A percentile compares a stretch with the other conserved stretches of the same genome.
Evolutionary conservation across 2,888 invertebrate species (phyloP).

Genomic region (Acleris cristana): DNA sequence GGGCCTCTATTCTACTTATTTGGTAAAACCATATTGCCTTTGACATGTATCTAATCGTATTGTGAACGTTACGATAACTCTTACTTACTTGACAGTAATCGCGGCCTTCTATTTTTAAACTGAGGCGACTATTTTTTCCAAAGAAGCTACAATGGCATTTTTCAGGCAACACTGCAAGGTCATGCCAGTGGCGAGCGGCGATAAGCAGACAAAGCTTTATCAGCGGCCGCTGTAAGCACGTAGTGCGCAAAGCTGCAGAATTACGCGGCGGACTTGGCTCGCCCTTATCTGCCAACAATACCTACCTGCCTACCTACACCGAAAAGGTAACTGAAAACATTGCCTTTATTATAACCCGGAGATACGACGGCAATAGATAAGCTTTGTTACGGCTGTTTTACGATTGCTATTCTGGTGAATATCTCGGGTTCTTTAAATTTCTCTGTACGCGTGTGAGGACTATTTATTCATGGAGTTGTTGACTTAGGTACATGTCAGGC

Average conservation of each 20-base stretch:
- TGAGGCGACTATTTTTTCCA: too few species aligned
- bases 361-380: conserved; percentile 29
- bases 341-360: conserved; percentile 29
- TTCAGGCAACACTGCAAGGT: conserved; percentile 25
- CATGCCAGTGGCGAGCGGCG: conserved; percentile 29
- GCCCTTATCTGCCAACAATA: conserved; percentile 31
- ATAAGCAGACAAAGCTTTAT: conserved; percentile 29
- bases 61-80: too few species aligned
- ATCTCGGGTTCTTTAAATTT: conserved; percentile 25
- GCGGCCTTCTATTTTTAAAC: too few species aligned
- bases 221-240: conserved; percentile 20
- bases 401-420: conserved; percentile 16
- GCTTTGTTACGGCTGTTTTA: conserved; percentile 23
- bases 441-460: conserved; percentile 7
- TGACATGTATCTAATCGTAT: too few species aligned
- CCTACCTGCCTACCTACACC: conserved; percentile 24
- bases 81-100: too few species aligned
- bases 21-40: too few species aligned
- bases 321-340: conserved; percentile 35
- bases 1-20: too few species aligned
- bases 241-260: conserved; percentile 30
- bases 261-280: conserved; percentile 30
- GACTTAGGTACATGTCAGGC: not conserved
- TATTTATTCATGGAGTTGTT: conserved; percentile 21
- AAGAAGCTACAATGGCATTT: conserved; percentile 16